phyloP scores from a whole-genome alignment of 2,888 invertebrate species.

The Entomobrya multifasciata region DNA sequence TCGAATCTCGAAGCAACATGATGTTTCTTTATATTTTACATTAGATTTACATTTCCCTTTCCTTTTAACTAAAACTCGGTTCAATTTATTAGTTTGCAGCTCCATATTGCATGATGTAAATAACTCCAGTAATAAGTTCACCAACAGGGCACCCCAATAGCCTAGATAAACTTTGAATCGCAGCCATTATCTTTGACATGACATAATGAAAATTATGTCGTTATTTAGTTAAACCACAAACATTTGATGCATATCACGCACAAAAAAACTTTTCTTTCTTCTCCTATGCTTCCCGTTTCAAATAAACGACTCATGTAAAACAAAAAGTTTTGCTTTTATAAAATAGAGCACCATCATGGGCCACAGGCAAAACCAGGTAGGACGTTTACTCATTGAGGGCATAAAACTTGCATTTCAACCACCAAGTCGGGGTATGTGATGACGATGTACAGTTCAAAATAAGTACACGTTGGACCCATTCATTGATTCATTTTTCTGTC shows the following conservation, averaged over 20 bases:
- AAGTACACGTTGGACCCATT: slow-evolving; percentile 7
- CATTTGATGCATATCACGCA: neutral
- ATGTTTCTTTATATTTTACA: neutral
- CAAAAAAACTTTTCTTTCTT: neutral
- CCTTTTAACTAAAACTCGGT: neutral
- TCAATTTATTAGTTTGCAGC: too few species aligned
- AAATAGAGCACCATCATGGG: slow-evolving; percentile 9
- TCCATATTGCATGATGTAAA: too few species aligned
- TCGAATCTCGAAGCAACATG: neutral
- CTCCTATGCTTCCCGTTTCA: neutral
- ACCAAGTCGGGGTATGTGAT: slow-evolving; percentile 1
- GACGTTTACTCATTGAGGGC: slow-evolving; percentile 42
- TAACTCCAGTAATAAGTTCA: neutral
- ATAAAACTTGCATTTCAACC: neutral
- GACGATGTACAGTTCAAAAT: neutral
- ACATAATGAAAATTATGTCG: slow-evolving; percentile 32
- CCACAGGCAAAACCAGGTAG: neutral
- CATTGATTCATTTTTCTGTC: neutral
- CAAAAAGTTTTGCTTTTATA: neutral
- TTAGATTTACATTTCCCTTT: neutral
- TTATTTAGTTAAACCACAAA: neutral
- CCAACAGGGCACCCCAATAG: neutral
- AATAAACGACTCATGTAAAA: neutral
- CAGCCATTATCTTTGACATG: slow-evolving; percentile 30
- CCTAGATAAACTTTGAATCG: neutral